These are phyloP conservation scores for Campaea margaritaria DNA, from an alignment of 2,888 invertebrate species.

Conservation along the genomic window DNA sequence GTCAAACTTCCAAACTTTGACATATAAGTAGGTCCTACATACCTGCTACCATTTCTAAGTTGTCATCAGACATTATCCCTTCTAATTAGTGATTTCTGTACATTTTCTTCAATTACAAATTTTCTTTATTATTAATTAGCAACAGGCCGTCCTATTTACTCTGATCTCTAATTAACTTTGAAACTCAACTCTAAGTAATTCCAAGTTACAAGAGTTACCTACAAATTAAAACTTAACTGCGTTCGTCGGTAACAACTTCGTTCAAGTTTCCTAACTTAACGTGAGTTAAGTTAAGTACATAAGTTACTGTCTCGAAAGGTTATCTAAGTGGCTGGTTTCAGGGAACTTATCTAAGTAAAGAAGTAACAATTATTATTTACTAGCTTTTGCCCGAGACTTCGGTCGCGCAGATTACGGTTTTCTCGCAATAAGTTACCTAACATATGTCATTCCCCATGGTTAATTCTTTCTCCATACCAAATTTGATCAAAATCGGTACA, in stretches of 20 bases:
- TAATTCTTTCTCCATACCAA: no score
- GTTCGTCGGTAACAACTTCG: conserved; percentile 3
- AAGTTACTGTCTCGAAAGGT: background rate
- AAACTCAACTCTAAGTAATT: conserved; percentile 17
- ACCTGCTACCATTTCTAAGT: no score
- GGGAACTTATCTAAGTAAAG: background rate
- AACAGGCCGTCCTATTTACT: background rate
- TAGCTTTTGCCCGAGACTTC: background rate
- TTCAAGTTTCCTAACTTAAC: conserved; percentile 5
- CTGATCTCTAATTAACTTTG: conserved; percentile 11
- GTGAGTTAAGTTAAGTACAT: background rate
- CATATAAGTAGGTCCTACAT: no score
- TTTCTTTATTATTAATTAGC: background rate
- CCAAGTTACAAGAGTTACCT: conserved; percentile 9
- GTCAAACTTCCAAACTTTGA: no score
- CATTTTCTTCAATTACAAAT: background rate
- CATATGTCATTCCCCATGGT: no score
- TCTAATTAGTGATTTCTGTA: background rate
- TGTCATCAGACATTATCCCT: no score
- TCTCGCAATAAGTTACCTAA: no score
- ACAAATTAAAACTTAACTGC: conserved; percentile 20
- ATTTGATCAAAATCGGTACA: no score
- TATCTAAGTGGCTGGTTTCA: conserved; percentile 1
- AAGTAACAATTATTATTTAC: background rate
- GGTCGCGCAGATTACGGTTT: no score